phyloP scores from a whole-genome alignment of 2,113 vertebrate genomes.

The Apistogramma diplotaenia region DNA sequence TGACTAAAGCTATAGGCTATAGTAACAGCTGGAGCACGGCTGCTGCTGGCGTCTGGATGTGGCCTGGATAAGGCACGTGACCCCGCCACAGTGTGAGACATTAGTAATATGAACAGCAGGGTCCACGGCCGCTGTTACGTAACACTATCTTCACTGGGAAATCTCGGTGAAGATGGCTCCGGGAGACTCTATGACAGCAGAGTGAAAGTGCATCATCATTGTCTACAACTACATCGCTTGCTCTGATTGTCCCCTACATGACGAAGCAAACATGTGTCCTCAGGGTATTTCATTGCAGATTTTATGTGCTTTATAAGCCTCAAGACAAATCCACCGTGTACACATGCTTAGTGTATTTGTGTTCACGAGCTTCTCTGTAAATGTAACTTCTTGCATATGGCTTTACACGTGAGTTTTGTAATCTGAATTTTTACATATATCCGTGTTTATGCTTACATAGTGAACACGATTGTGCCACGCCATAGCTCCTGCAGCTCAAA shows the following conservation, averaged over 20 bases:
- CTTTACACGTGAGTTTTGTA: neutral
- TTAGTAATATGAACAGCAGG: conserved; percentile 78
- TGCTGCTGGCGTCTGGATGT: conserved; percentile 65
- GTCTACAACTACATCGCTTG: conserved; percentile 40
- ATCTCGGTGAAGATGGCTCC: conserved; percentile 65
- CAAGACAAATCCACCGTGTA: neutral
- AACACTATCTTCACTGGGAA: conserved; percentile 71
- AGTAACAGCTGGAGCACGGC: conserved; percentile 71
- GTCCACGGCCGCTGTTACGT: conserved; percentile 64
- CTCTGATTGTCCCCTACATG: conserved; percentile 26
- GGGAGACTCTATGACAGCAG: conserved; percentile 51
- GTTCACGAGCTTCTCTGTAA: neutral
- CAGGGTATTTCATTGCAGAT: conserved; percentile 32
- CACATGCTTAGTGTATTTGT: neutral
- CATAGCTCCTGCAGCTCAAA: conserved; percentile 1
- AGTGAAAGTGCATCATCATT: conserved; percentile 68
- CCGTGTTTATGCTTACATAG: conserved; percentile 20
- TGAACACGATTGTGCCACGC: conserved; percentile 14
- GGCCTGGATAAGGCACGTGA: conserved; percentile 72
- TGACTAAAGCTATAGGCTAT: conserved; percentile 52
- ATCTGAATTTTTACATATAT: neutral
- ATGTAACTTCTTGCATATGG: neutral
- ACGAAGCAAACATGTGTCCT: conserved; percentile 37
- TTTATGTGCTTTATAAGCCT: conserved; percentile 26
- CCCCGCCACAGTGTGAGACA: conserved; percentile 65